Base-by-base conservation (phyloP, 2,797 vertebrate genomes). In the Myoxocephalus aenaeus region DNA sequence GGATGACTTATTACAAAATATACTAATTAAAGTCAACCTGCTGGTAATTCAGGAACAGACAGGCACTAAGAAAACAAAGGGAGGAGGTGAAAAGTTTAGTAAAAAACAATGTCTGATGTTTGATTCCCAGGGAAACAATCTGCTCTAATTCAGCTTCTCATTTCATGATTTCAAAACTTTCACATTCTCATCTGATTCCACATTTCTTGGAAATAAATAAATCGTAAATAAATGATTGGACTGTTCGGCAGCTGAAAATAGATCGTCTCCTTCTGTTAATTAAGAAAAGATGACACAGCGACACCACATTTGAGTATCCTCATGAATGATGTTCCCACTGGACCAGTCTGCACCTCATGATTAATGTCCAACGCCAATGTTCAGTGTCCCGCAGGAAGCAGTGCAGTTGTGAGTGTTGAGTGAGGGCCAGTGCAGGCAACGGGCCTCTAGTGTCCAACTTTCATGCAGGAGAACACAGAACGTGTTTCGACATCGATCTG, bases 201-300 rank as follows among this genome's bases (percentile, higher is more conserved):
- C 80, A 76, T 75, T 62, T 66, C 27, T 42, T 38, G 51, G n/a
- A 77, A 68, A 84, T 17, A 56, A 74, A 86, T 69, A 70, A 9
- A 9, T 20, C 9, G 7, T 2, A 48, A 48, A 48, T 20, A 48
- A 48, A 46, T 46, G 2, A 67, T 54, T 59, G n/a, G 6, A 44
- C 15, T 58, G 36, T 77, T 77, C 27, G 59, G 48, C 70, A 62
- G 77, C 51, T 70, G 68, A 57, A 67, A 69, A 73, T 22, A 66
- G 20, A 76, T 54, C 3, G 0, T 10, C 34, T 57, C 70, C 50
- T 61, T 69, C 34, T 64, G 50, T 61, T 80, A 68, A 88, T 80
- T 76, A 69, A 69, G 22, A 77, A 82, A 86, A 77, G 59, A 54
- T 88, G 36, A 68, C n/a, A 32, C 12, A n/a, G 32, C 32, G 32